Base-by-base conservation (phyloP, 37 sponge, comb jelly and placozoan species). In the Dysidea cf. avara region DNA sequence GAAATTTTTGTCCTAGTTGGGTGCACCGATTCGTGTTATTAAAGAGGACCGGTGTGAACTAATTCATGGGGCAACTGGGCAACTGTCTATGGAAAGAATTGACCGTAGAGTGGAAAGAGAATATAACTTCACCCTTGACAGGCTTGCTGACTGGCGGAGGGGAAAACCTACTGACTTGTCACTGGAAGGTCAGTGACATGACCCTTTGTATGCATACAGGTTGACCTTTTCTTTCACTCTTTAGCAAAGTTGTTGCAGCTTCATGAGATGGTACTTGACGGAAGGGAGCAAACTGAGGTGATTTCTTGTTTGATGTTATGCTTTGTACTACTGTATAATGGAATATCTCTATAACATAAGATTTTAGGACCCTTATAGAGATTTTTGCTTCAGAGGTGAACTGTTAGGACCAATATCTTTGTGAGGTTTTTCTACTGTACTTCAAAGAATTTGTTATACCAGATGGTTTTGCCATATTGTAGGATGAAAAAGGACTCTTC, bases 21-120 rank as follows among this genome's bases (percentile, higher is more conserved):
- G 69, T 0, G 29, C 78, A 14, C 73, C 54, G 16, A 50, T 84
- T 18, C 71, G 64, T 22, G 30, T 53, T 4, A 84, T 81, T 30
- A 59, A 78, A 18, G 93, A 92, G 31, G 89, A 85, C 61, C 40
- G 50, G 26, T 93, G 94, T 68, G 89, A 84, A 37, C 79, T 93
- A 51, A 61, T 93, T 22, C 69, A 51, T 17, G 94, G 88, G 76
- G 36, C 63, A 36, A n/a, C n/a, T n/a, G 89, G 89, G 13, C 11
- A n/a, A 12, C 39, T 33, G 12, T 77, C 79, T 0, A 71, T 53
- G 2, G 24, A 47, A 18, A 71, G 38, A 43, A 38, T 68, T 7
- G 94, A 93, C 66, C 22, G 40, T 16, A 53, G 58, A 54, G 84
- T 87, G 61, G 94, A 93, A 52, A 35, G 57, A 21, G 86, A 88